phyloP scores from a whole-genome alignment of 2,888 invertebrate genomes.

The Camptogramma bilineatum region DNA sequence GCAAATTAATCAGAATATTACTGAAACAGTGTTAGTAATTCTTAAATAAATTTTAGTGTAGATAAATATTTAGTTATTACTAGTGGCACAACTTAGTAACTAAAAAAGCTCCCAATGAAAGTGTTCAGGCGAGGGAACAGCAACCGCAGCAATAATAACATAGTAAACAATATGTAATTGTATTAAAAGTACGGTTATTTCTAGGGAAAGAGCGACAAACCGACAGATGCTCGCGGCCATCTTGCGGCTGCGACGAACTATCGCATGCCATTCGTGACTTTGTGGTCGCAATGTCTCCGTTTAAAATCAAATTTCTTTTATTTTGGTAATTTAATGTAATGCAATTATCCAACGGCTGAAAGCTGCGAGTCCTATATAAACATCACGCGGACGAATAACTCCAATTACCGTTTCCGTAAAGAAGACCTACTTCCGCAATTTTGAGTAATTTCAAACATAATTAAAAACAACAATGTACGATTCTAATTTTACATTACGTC shows the following conservation, averaged over 20 bases:
- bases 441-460: constrained; percentile 35
- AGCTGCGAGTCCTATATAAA: constrained; percentile 60
- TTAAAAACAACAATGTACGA: constrained; percentile 35
- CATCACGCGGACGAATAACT: constrained; percentile 55
- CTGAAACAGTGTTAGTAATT: no score
- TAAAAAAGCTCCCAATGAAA: constrained; percentile 51
- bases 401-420: constrained; percentile 47
- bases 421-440: constrained; percentile 34
- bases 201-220: constrained; percentile 78
- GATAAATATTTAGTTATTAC: neutral
- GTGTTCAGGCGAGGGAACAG: constrained; percentile 64
- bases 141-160: constrained; percentile 76
- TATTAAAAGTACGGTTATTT: constrained; percentile 75
- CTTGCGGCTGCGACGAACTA: constrained; percentile 69
- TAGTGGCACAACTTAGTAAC: neutral
- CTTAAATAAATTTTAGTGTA: neutral
- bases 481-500: constrained; percentile 14
- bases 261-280: constrained; percentile 73
- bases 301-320: constrained; percentile 75
- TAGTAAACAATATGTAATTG: constrained; percentile 67
- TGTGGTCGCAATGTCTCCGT: constrained; percentile 79
- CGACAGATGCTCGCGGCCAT: constrained; percentile 84
- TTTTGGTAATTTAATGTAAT: constrained; percentile 63
- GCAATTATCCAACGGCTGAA: constrained; percentile 65
- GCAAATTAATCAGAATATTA: no score